Percentiles rank a stretch among this genome's conserved stretches.
Evolutionary conservation across 2,797 vertebrate species (phyloP).

Genomic region (Enteromius afrohamiltoni): DNA sequence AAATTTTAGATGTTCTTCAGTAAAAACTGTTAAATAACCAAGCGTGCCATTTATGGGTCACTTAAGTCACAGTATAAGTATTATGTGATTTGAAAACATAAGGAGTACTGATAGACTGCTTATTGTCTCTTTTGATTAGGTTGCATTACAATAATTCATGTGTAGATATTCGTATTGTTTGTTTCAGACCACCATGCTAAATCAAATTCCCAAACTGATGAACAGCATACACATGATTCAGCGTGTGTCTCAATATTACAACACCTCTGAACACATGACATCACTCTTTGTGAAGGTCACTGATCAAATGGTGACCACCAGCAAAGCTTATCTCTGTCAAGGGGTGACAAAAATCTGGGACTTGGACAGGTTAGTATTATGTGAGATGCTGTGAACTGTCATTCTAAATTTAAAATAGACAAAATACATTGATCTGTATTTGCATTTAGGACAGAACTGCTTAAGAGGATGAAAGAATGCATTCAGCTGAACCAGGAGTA

Average conservation of each 20-base stretch:
- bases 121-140: background rate
- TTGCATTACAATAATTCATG: background rate
- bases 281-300: constrained; percentile 87
- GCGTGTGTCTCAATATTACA: constrained; percentile 79
- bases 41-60: background rate
- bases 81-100: background rate
- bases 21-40: background rate
- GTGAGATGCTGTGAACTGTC: background rate
- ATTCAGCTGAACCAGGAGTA: constrained; percentile 78
- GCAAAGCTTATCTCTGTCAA: constrained; percentile 75
- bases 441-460: constrained; percentile 73
- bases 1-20: background rate
- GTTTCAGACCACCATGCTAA: constrained; percentile 72
- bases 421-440: background rate
- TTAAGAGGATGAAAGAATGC: constrained; percentile 78
- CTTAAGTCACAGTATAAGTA: background rate
- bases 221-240: constrained; percentile 80
- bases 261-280: constrained; percentile 83
- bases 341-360: constrained; percentile 81
- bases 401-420: background rate
- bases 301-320: constrained; percentile 84
- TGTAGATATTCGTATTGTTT: background rate
- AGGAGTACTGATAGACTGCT: background rate
- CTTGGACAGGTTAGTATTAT: constrained; percentile 74
- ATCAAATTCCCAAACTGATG: constrained; percentile 80